Base-by-base conservation (phyloP, 2,113 vertebrate species). In the Erinaceus europaeus region DNA sequence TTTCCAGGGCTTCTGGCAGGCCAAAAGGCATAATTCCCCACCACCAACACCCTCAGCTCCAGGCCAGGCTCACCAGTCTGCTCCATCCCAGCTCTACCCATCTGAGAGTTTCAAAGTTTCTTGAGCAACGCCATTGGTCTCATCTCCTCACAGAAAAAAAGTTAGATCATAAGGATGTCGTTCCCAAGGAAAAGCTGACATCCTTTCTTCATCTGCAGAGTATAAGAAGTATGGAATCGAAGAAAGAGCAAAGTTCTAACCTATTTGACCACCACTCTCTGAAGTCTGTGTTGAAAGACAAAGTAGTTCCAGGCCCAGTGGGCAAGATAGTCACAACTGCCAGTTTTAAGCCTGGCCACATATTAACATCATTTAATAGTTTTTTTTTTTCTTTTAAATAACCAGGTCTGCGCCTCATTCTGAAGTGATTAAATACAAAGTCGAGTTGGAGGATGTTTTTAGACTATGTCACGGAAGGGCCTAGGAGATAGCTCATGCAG, bases 1-100 rank as follows among this genome's bases (percentile, higher is more conserved):
- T 86, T 86, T 76, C 79, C 91, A 91, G 90, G 84, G 64, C 34
- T 83, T 83, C 48, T 88, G 84, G 67, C 90, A 42, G 44, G 68
- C 80, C 76, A 83, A 91, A 57, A 77, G 68, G 46, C 23, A 23
- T 46, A 61, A 74, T 87, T 82, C n/a, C n/a, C n/a, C n/a, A n/a
- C n/a, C n/a, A n/a, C n/a, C n/a, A n/a, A n/a, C n/a, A n/a, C n/a
- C n/a, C n/a, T 67, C 61, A 48, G 42, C 80, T 65, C 52, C 46
- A 40, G 61, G 61, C 44, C 48, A 88, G 29, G 25, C 48, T 53
- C 8, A 36, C 68, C 38, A 3, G 27, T 46, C 75, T 59, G 25
- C 29, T 80, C 50, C 32, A 50, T 53, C 59, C 77, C 62, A 36
- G 44, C 36, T 34, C 77, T 52, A 13, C 55, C 38, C 67, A 10